Conservation (phyloP, 2,797 vertebrate species). For the Oreochromis mossambicus region DNA sequence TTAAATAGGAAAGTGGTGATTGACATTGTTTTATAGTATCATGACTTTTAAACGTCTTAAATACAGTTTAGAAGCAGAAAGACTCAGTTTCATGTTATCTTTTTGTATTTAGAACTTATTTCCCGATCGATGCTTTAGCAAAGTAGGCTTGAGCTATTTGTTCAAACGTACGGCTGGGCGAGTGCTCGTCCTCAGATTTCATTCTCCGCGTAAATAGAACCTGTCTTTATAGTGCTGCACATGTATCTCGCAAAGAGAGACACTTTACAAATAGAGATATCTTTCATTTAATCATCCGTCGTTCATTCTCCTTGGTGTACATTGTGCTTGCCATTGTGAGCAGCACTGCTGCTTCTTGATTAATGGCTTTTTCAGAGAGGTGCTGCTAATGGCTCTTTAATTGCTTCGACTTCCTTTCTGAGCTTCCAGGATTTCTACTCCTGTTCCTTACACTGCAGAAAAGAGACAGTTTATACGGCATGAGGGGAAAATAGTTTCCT, state of each 20-base stretch:
- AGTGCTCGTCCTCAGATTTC: constrained; percentile 1
- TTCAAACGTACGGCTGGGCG: neutral
- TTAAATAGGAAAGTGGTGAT: neutral
- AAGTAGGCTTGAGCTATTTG: neutral
- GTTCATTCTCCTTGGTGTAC: constrained; percentile 50
- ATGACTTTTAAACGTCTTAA: neutral
- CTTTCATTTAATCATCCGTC: constrained; percentile 57
- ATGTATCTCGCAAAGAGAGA: constrained; percentile 23
- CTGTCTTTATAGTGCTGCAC: constrained; percentile 3
- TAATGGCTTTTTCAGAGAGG: constrained; percentile 74
- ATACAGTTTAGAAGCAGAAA: neutral
- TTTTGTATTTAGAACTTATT: neutral
- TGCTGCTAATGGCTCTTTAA: constrained; percentile 76
- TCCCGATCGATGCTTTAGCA: neutral
- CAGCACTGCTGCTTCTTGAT: constrained; percentile 59
- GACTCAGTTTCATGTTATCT: neutral
- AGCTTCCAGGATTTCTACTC: constrained; percentile 37
- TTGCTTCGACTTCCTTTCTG: constrained; percentile 67
- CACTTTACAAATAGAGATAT: constrained; percentile 58
- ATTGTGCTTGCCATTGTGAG: constrained; percentile 51
- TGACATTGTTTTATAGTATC: neutral
- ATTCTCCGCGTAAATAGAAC: constrained; percentile 16
- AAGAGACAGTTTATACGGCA: constrained; percentile 16
- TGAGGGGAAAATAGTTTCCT: neutral
- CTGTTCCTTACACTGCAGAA: constrained; percentile 13